Evolutionary conservation across 2,888 invertebrate genomes (phyloP).

Genomic region (Agriopis leucophaearia): DNA sequence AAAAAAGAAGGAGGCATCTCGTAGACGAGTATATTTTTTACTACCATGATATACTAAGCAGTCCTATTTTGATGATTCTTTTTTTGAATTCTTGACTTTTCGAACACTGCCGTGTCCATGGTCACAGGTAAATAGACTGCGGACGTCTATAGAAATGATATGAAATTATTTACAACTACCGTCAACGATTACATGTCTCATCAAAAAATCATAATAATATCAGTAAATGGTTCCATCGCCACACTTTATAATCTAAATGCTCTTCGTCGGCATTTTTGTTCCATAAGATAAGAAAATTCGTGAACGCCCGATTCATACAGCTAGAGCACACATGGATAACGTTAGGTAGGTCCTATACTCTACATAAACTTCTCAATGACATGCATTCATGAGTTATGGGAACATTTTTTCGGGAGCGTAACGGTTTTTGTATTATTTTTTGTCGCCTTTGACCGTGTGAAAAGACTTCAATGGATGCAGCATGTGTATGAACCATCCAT

Average conservation of each 20-base stretch:
- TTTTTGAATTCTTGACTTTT: no score
- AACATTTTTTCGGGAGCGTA: constrained; percentile 81
- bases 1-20: no score
- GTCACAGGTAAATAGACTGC: no score
- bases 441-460: constrained; percentile 83
- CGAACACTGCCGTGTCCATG: no score
- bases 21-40: no score
- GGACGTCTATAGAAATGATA: no score
- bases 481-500: constrained; percentile 70
- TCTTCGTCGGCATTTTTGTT: constrained; percentile 3
- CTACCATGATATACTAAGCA: no score
- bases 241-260: neutral
- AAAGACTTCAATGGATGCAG: constrained; percentile 82
- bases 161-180: no score
- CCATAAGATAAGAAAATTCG: constrained; percentile 10
- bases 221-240: no score
- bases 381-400: constrained; percentile 81
- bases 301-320: constrained; percentile 5
- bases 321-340: constrained; percentile 43
- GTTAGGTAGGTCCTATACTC: constrained; percentile 47
- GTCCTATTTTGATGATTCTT: no score
- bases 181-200: no score
- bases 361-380: constrained; percentile 77
- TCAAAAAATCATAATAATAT: no score
- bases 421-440: constrained; percentile 86